phyloP scores from a whole-genome alignment of 2,888 invertebrate species.

The Lasioglossum figueresi region DNA sequence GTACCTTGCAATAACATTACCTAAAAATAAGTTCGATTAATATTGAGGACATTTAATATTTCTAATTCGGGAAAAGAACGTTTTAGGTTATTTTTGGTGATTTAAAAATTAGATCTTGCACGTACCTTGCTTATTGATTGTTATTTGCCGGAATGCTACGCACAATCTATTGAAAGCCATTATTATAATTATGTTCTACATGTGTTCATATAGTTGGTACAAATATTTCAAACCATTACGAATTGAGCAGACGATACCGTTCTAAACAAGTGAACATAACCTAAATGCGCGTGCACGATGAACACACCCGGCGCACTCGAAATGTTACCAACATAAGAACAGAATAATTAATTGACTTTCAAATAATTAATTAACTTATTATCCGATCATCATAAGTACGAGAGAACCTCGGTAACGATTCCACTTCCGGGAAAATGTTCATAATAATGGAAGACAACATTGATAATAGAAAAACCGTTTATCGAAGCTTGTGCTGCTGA shows the following conservation, averaged over 20 bases:
- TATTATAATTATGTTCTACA: slow-evolving; percentile 15
- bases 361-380: too few relatives aligned
- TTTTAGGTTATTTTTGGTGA: slow-evolving; percentile 24
- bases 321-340: not conserved
- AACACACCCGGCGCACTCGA: not conserved
- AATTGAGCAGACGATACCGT: not conserved
- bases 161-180: slow-evolving; percentile 69
- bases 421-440: too few relatives aligned
- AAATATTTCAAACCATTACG: not conserved
- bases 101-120: slow-evolving; percentile 18
- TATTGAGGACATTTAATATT: not conserved
- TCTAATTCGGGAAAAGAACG: not conserved
- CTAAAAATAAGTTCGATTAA: slow-evolving; percentile 24
- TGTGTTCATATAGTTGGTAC: not conserved
- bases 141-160: slow-evolving; percentile 53
- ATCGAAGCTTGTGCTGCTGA: too few relatives aligned
- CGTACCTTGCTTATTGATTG: slow-evolving; percentile 47
- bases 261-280: slow-evolving; percentile 7
- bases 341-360: too few relatives aligned
- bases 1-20: slow-evolving; percentile 35
- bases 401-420: too few relatives aligned
- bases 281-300: not conserved
- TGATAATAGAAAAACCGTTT: too few relatives aligned
- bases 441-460: too few relatives aligned
- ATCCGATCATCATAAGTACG: too few relatives aligned